Evolutionary conservation across 2,888 invertebrate genomes (phyloP).

Genomic region (Pediacus dermestoides): DNA sequence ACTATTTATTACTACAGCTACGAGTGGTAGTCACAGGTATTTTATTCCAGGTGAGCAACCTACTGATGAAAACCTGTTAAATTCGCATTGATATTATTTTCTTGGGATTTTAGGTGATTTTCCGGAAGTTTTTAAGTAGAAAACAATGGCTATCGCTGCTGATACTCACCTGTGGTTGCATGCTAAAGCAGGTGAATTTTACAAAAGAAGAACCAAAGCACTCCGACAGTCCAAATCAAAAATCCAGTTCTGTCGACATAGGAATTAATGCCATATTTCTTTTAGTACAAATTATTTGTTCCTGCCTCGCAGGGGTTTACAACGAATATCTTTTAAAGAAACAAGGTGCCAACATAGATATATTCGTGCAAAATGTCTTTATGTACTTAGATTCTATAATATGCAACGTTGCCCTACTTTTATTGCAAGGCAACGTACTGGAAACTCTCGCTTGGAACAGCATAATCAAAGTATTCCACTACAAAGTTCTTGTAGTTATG

Average conservation of each 20-base stretch:
- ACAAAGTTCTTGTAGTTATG: constrained; percentile 75
- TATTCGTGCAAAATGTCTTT: constrained; percentile 90
- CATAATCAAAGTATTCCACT: constrained; percentile 58
- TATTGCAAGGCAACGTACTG: constrained; percentile 62
- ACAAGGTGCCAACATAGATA: constrained; percentile 77
- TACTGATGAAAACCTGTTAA: not conserved
- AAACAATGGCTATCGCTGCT: constrained; percentile 89
- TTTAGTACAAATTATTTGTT: constrained; percentile 79
- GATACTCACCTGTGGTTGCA: constrained; percentile 82
- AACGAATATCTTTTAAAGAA: constrained; percentile 91
- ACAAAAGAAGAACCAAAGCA: constrained; percentile 25
- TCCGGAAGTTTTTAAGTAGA: constrained; percentile 72
- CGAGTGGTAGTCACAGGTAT: constrained; percentile 90
- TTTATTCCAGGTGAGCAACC: constrained; percentile 75
- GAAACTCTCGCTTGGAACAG: constrained; percentile 58
- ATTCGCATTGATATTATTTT: constrained; percentile 15
- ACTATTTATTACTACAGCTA: constrained; percentile 84
- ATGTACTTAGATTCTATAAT: constrained; percentile 93
- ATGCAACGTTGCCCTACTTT: constrained; percentile 77
- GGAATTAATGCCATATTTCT: constrained; percentile 64
- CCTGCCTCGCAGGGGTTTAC: constrained; percentile 92
- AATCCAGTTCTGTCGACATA: constrained; percentile 47
- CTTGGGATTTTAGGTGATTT: constrained; percentile 67
- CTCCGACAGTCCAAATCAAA: constrained; percentile 40
- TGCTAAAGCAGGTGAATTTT: constrained; percentile 78